A percentile compares a stretch with the other conserved stretches of the same genome.
Conservation (phyloP, 2,888 invertebrate genomes). For the Phortica magna region DNA sequence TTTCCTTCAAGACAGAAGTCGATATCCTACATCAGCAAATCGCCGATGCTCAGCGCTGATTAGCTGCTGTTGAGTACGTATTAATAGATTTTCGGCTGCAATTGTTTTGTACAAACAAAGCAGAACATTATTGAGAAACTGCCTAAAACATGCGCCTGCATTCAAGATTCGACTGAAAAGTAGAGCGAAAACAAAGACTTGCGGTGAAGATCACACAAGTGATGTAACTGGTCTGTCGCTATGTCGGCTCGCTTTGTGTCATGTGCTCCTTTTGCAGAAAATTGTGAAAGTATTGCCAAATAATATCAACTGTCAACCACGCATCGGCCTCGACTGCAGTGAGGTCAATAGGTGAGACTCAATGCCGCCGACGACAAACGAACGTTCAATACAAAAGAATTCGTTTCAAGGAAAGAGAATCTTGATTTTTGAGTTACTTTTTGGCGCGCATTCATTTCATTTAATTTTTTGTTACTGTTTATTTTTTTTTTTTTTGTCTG, state of each 20-base stretch:
- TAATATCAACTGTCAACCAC: constrained; percentile 34
- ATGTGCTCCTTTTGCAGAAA: constrained; percentile 34
- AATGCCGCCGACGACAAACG: background rate
- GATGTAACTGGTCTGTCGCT: constrained; percentile 10
- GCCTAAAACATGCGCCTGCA: constrained; percentile 16
- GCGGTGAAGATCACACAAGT: constrained; percentile 6
- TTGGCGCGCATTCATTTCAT: constrained; percentile 40
- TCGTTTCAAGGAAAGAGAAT: constrained; percentile 25
- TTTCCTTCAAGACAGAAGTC: background rate
- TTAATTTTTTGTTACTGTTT: constrained; percentile 7
- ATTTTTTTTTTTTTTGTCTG: constrained; percentile 54
- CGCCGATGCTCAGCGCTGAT: constrained; percentile 30
- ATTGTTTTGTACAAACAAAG: constrained; percentile 38
- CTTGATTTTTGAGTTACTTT: constrained; percentile 29
- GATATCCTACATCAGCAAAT: background rate
- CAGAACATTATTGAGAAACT: background rate
- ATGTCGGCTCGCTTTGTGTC: constrained; percentile 25
- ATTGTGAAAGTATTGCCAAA: constrained; percentile 45
- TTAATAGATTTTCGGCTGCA: constrained; percentile 31
- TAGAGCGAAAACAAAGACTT: constrained; percentile 1
- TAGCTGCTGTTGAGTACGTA: constrained; percentile 26
- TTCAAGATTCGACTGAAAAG: background rate
- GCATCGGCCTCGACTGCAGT: background rate
- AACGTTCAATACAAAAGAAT: background rate
- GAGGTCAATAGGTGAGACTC: constrained; percentile 37